Percentiles rank a stretch among this genome's conserved stretches.
phyloP scores from a whole-genome alignment of 1,140 invertebrate species.

The Drosophila triauraria region DNA sequence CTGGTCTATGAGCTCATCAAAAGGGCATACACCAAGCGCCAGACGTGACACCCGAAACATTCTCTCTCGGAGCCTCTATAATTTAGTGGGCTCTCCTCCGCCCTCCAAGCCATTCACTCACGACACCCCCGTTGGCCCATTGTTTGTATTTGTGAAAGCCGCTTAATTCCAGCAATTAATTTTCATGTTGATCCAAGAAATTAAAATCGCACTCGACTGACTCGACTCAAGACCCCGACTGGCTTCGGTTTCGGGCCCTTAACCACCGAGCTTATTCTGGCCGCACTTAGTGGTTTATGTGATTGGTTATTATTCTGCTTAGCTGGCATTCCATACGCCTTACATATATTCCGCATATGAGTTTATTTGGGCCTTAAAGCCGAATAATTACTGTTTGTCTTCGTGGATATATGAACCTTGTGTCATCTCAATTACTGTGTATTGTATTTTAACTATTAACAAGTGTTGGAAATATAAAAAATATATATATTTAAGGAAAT shows the following conservation, averaged over 20 bases:
- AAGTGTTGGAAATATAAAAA: background rate
- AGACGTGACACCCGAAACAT: constrained; percentile 35
- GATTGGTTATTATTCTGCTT: constrained; percentile 50
- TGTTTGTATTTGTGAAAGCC: constrained; percentile 70
- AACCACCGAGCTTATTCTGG: constrained; percentile 38
- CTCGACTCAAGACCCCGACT: constrained; percentile 41
- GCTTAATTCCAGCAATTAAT: constrained; percentile 83
- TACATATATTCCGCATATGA: constrained; percentile 14
- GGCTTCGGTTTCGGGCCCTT: constrained; percentile 20
- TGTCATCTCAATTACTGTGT: background rate
- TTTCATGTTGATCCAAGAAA: constrained; percentile 82
- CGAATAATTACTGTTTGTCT: constrained; percentile 26
- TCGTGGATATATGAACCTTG: background rate
- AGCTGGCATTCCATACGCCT: background rate
- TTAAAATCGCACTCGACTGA: constrained; percentile 72
- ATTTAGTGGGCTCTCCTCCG: constrained; percentile 3
- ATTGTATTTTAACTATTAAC: background rate
- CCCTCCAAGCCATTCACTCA: background rate
- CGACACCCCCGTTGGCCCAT: constrained; percentile 5
- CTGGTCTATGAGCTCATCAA: constrained; percentile 53
- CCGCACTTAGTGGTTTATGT: constrained; percentile 61
- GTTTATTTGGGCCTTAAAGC: constrained; percentile 17
- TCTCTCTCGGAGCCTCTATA: background rate
- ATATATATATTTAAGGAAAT: too few relatives aligned
- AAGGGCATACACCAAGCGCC: constrained; percentile 30